phyloP scores from a whole-genome alignment of 37 sponge, comb jelly and placozoan genomes.

The Tethya wilhelma region DNA sequence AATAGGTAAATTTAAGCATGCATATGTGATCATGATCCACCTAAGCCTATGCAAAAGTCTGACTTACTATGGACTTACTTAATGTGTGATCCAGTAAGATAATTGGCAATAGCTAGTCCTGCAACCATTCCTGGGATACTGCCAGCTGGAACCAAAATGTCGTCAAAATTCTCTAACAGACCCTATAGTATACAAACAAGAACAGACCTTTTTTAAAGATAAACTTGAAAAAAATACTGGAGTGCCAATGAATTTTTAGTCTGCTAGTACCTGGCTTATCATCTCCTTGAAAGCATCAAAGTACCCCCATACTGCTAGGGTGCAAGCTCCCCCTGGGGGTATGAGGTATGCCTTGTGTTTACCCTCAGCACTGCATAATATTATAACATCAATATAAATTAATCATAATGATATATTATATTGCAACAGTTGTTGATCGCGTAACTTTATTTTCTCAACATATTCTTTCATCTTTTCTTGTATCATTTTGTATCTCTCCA shows the following conservation, averaged over 20 bases:
- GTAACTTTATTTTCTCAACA: conserved; percentile 50
- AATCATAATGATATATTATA: too few relatives aligned
- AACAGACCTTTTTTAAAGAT: too few relatives aligned
- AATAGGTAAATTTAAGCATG: neutral
- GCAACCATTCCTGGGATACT: conserved; percentile 70
- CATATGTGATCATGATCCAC: too few relatives aligned
- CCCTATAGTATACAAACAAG: too few relatives aligned
- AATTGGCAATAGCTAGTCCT: conserved; percentile 78
- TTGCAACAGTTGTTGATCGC: too few relatives aligned
- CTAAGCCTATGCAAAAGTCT: too few relatives aligned
- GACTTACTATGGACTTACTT: too few relatives aligned
- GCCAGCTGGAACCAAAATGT: conserved; percentile 75
- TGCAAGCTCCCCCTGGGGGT: conserved; percentile 77
- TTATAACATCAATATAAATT: too few relatives aligned
- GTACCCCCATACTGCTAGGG: conserved; percentile 78
- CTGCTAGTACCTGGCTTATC: conserved; percentile 72
- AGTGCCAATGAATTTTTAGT: too few relatives aligned
- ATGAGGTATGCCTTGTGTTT: conserved; percentile 52
- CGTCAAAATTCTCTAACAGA: neutral
- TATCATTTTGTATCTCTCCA: conserved; percentile 5
- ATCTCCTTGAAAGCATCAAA: conserved; percentile 80
- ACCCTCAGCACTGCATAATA: conserved; percentile 57
- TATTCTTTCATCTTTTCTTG: conserved; percentile 44
- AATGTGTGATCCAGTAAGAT: conserved; percentile 67
- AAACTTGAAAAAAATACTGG: too few relatives aligned